Evolutionary conservation across 2,888 invertebrate species (phyloP).

Genomic region (Thysanoteuthis rhombus): DNA sequence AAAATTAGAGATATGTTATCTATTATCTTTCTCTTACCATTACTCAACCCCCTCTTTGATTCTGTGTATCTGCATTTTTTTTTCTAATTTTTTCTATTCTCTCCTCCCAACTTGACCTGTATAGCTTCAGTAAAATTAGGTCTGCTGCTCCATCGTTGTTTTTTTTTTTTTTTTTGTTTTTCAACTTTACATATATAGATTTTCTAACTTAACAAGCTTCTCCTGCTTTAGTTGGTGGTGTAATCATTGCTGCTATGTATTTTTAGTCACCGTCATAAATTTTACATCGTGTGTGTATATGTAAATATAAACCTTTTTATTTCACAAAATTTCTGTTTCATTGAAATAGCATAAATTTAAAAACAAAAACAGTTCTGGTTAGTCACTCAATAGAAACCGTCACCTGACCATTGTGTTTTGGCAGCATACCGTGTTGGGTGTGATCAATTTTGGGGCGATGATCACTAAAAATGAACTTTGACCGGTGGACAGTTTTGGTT

Average conservation of each 20-base stretch:
- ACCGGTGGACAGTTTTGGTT: too few relatives aligned
- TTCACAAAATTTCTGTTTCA: not conserved
- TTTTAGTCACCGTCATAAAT: not conserved
- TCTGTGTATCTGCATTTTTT: not conserved
- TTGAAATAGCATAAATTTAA: not conserved
- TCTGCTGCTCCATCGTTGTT: not conserved
- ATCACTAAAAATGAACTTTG: too few relatives aligned
- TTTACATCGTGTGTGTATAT: not conserved
- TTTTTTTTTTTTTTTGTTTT: not conserved
- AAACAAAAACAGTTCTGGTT: too few relatives aligned
- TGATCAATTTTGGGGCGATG: too few relatives aligned
- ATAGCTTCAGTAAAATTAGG: not conserved
- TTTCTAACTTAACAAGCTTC: not conserved
- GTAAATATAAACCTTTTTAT: not conserved
- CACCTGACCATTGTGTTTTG: too few relatives aligned
- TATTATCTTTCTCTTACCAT: not conserved
- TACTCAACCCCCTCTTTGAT: not conserved
- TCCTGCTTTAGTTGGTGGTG: not conserved
- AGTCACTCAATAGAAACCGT: too few relatives aligned
- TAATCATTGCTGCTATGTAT: not conserved
- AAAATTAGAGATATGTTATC: not conserved
- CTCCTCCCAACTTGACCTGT: not conserved
- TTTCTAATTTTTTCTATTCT: too few relatives aligned
- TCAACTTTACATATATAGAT: not conserved
- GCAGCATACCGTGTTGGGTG: too few relatives aligned